Percentiles rank a stretch among this genome's conserved stretches.
These are phyloP conservation scores for Etheostoma nigrum DNA, from an alignment of 2,797 vertebrate genomes.

Conservation along the genomic window DNA sequence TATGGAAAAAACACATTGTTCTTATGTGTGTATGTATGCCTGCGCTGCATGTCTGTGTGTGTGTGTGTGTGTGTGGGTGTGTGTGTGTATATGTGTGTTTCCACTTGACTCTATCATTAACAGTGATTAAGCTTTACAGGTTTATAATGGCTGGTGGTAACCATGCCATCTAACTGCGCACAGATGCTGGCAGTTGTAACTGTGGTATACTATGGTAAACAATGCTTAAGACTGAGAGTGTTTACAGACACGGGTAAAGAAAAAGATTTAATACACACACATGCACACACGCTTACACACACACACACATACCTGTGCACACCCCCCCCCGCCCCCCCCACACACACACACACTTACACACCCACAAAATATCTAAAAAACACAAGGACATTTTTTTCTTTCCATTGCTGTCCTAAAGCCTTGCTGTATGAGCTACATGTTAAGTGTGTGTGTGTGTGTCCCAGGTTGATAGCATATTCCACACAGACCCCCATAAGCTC, in stretches of 20 bases:
- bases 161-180: slow-evolving; percentile 78
- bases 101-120: slow-evolving; percentile 83
- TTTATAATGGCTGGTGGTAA: slow-evolving; percentile 83
- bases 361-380: slow-evolving; percentile 30
- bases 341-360: slow-evolving; percentile 32
- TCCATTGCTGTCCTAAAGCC: slow-evolving; percentile 47
- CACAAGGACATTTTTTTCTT: slow-evolving; percentile 41
- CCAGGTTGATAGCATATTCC: slow-evolving; percentile 77
- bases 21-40: slow-evolving; percentile 65
- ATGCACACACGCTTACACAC: slow-evolving; percentile 22
- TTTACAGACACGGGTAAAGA: slow-evolving; percentile 51
- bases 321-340: neutral
- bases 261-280: slow-evolving; percentile 23
- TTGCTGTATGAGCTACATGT: slow-evolving; percentile 39
- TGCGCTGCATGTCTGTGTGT: slow-evolving; percentile 20
- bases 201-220: slow-evolving; percentile 74
- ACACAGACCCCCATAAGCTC: slow-evolving; percentile 76
- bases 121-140: slow-evolving; percentile 84
- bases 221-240: slow-evolving; percentile 65
- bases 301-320: neutral
- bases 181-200: slow-evolving; percentile 78
- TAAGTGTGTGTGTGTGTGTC: slow-evolving; percentile 46
- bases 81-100: slow-evolving; percentile 74
- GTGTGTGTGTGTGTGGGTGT: slow-evolving; percentile 29
- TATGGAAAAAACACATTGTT: slow-evolving; percentile 77